A percentile compares a stretch with the other conserved stretches of the same genome.
phyloP scores from a whole-genome alignment of 2,888 invertebrate genomes.

The Branchellion lobata region DNA sequence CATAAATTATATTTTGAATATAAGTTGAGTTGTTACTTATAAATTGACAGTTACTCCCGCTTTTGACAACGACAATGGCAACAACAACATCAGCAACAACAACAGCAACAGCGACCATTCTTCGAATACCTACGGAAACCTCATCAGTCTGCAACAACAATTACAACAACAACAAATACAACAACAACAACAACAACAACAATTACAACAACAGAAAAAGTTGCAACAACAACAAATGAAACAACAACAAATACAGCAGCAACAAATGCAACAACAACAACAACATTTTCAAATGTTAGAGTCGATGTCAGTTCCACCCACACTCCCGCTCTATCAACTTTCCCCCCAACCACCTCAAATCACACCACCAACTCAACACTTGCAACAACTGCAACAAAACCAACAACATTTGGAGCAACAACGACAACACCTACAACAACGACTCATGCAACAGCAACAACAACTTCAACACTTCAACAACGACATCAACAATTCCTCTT shows the following conservation, averaged over 20 bases:
- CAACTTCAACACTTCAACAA: constrained; percentile 16
- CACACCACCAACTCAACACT: constrained; percentile 21
- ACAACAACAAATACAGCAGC: constrained; percentile 1
- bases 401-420: constrained; percentile 31
- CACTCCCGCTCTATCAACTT: not conserved
- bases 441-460: constrained; percentile 25
- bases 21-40: too few relatives aligned
- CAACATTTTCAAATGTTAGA: not conserved
- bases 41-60: not conserved
- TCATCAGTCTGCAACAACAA: constrained; percentile 11
- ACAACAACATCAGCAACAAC: not conserved
- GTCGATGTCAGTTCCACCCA: not conserved
- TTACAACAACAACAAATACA: constrained; percentile 6
- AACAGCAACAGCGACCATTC: not conserved
- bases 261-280: not conserved
- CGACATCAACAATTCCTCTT: not conserved
- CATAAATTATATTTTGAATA: too few relatives aligned
- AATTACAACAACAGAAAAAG: not conserved
- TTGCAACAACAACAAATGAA: not conserved
- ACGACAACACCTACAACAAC: constrained; percentile 4
- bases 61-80: not conserved
- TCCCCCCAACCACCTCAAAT: constrained; percentile 4
- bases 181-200: not conserved
- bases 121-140: constrained; percentile 1
- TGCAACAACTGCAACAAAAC: constrained; percentile 22